Conservation (phyloP, 2,797 vertebrate genomes). For the Cygnus olor region DNA sequence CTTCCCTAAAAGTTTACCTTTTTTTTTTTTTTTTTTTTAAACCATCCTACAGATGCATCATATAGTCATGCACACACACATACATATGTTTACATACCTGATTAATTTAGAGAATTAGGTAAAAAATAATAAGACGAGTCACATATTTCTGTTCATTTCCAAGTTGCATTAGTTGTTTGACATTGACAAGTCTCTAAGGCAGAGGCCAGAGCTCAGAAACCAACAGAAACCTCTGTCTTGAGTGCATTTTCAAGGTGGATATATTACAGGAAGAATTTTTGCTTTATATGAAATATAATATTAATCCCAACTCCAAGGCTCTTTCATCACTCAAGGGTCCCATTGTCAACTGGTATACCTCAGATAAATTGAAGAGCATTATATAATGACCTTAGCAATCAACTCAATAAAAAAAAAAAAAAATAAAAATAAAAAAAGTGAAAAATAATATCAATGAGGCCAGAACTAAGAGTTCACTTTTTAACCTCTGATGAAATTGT, state of each 20-base stretch:
- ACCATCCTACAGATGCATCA: fast-evolving
- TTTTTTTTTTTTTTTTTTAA: too few relatives aligned
- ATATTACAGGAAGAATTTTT: not conserved
- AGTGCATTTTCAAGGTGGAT: not conserved
- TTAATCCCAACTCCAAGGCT: not conserved
- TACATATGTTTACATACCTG: fast-evolving
- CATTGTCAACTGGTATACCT: not conserved
- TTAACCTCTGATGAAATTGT: conserved; percentile 16
- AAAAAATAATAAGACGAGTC: not conserved
- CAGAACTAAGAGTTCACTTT: not conserved
- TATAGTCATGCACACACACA: not conserved
- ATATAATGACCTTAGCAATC: not conserved
- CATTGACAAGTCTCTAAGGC: not conserved
- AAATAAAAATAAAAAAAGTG: not conserved
- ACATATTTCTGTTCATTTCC: not conserved
- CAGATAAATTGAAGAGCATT: not conserved
- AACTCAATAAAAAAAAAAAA: not conserved
- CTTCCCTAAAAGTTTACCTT: not conserved
- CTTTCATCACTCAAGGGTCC: not conserved
- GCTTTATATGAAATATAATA: not conserved
- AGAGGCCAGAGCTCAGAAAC: not conserved
- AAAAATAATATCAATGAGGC: not conserved
- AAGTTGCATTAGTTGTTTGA: not conserved
- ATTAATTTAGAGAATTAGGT: not conserved
- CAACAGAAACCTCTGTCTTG: not conserved